These are phyloP conservation scores for Parasteatoda lunata DNA, from an alignment of 2,888 invertebrate species.

Conservation along the genomic window DNA sequence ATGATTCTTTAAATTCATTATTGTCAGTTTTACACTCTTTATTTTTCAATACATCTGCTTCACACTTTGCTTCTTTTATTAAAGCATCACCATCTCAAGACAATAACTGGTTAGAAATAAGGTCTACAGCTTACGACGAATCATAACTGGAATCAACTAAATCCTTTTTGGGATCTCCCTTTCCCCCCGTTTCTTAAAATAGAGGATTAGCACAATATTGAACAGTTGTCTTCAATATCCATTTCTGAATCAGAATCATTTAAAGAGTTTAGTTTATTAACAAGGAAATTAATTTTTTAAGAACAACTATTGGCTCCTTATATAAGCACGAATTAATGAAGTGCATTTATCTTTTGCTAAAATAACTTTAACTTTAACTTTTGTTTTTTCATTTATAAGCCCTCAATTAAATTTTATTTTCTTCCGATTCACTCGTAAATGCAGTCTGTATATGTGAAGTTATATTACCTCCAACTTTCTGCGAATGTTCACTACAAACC, in stretches of 20 bases:
- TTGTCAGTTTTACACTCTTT: slow-evolving; percentile 10
- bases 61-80: background rate
- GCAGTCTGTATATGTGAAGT: slow-evolving; percentile 87
- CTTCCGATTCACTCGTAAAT: slow-evolving; percentile 86
- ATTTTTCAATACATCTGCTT: slow-evolving; percentile 11
- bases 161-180: slow-evolving; percentile 28
- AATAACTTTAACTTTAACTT: slow-evolving; percentile 7
- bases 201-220: background rate
- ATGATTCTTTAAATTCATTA: slow-evolving; percentile 31
- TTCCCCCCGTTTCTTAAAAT: slow-evolving; percentile 8
- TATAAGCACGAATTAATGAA: slow-evolving; percentile 14
- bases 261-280: slow-evolving; percentile 12
- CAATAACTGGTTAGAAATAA: slow-evolving; percentile 16
- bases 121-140: slow-evolving; percentile 31
- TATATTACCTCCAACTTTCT: slow-evolving; percentile 75
- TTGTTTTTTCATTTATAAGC: slow-evolving; percentile 73
- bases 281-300: slow-evolving; percentile 56
- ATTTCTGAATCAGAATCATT: slow-evolving; percentile 32
- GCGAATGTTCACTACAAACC: slow-evolving; percentile 74
- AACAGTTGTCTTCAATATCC: slow-evolving; percentile 15
- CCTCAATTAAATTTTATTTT: slow-evolving; percentile 86
- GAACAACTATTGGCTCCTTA: slow-evolving; percentile 57
- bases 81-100: background rate
- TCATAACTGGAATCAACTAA: slow-evolving; percentile 35
- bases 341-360: slow-evolving; percentile 27